Evolutionary conservation across 2,113 vertebrate species (phyloP).

Genomic region (Sceloporus tristichus): DNA sequence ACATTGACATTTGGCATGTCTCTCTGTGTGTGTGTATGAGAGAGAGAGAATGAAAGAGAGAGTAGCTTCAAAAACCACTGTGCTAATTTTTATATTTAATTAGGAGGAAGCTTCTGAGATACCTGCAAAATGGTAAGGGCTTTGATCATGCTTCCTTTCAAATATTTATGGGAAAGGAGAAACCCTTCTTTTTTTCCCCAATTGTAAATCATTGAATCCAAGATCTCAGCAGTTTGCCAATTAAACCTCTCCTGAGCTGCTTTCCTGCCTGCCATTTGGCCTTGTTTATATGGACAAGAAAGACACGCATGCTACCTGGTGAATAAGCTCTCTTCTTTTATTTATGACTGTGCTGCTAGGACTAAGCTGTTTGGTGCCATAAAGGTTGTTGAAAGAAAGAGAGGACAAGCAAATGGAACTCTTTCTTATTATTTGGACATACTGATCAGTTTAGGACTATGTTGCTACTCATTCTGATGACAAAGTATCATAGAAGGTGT

Average conservation of each 20-base stretch:
- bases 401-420: neutral
- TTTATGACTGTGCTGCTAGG: constrained; percentile 35
- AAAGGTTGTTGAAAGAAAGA: constrained; percentile 1
- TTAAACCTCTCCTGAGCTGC: constrained; percentile 63
- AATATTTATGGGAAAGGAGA: constrained; percentile 71
- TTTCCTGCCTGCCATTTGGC: constrained; percentile 64
- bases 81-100: constrained; percentile 47
- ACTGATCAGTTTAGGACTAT: neutral
- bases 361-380: constrained; percentile 44
- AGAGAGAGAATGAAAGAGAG: neutral
- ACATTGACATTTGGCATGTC: constrained; percentile 43
- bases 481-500: constrained; percentile 12
- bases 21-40: neutral
- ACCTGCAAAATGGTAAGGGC: constrained; percentile 54
- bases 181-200: neutral
- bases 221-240: constrained; percentile 66
- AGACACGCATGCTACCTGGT: constrained; percentile 54
- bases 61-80: neutral
- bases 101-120: constrained; percentile 51
- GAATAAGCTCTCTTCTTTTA: constrained; percentile 63
- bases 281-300: constrained; percentile 62
- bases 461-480: constrained; percentile 1
- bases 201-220: constrained; percentile 61
- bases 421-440: neutral
- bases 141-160: constrained; percentile 67